Evolutionary conservation across 1,140 invertebrate genomes (phyloP), one percentile per base, ranked within the genome.

Genomic region (Rhagoletis zephyria): DNA sequence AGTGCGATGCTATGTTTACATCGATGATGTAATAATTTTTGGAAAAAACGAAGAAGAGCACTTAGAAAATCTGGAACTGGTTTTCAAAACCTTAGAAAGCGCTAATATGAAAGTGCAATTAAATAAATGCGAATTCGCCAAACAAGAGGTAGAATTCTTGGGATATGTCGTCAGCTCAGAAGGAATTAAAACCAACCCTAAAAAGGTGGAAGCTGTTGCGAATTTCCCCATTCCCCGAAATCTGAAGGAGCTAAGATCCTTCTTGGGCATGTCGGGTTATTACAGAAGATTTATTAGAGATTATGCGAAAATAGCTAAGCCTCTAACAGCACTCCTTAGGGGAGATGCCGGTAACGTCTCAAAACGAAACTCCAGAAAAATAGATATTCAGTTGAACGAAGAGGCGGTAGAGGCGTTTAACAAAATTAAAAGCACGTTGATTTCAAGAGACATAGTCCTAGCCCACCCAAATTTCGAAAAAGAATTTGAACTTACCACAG

Each of bases 21-120:
- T 86, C 16, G 85, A 86, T 19, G 45, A 86, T 64, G 59, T 86
- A 10, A 60, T 86, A 42, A 61, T 86, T 64, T 86, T 86, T n/a
- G 85, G 85, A 0, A 86, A n/a, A 30, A 86, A 19, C 30, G 60
- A 64, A 30, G 85, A 63, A 19, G 85, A 86, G 48, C 85, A 86
- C n/a, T 86, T 63, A 5, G 61, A 86, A 86, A 86, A 86, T 64
- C 63, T 86, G 6, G 61, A 64, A 30, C 63, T 45, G 48, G 85
- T 86, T 10, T 86, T 86, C 30, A 45, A 40, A 63, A 86, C 85
- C 14, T 51, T 63, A 42, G 85, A 86, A 65, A 56, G 16, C 14
- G 59, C 85, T 3, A 86, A 86, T 42, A 2, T 86, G 59, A 86
- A 61, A 40, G 63, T 86, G 6, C 56, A 86, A 63, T 86, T 86